phyloP scores from a whole-genome alignment of 2,797 vertebrate genomes.

The Microtus obscurus region DNA sequence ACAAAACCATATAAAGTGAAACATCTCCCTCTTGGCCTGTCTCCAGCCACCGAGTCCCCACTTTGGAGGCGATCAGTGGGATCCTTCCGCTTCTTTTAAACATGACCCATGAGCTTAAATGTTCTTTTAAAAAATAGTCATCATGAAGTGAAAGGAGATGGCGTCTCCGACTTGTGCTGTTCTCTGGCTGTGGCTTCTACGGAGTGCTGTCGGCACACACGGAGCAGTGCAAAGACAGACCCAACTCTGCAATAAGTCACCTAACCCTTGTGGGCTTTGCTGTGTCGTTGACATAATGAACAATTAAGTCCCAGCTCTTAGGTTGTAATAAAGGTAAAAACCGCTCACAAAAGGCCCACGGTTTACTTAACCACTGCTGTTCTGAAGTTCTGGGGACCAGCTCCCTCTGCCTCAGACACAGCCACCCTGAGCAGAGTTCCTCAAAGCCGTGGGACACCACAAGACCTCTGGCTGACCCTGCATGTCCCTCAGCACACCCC shows the following conservation, averaged over 20 bases:
- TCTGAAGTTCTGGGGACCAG: background rate
- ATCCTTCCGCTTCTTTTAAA: background rate
- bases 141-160: background rate
- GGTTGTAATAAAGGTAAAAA: background rate
- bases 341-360: background rate
- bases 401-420: background rate
- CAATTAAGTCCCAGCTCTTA: background rate
- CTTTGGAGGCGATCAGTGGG: background rate
- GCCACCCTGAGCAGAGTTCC: background rate
- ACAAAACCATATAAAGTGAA: background rate
- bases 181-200: background rate
- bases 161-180: background rate
- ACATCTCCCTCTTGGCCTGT: background rate
- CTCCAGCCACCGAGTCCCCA: background rate
- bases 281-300: background rate
- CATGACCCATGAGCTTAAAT: background rate
- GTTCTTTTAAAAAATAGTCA: background rate
- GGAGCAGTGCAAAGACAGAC: background rate
- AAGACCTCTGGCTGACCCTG: background rate
- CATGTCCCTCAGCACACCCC: background rate
- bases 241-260: background rate
- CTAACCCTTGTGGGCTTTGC: background rate
- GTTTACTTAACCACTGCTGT: background rate
- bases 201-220: rapidly evolving
- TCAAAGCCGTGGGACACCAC: background rate